Evolutionary conservation across 2,113 vertebrate genomes (phyloP), one percentile per base, ranked within the genome.

Genomic region (Hippocampus zosterae): DNA sequence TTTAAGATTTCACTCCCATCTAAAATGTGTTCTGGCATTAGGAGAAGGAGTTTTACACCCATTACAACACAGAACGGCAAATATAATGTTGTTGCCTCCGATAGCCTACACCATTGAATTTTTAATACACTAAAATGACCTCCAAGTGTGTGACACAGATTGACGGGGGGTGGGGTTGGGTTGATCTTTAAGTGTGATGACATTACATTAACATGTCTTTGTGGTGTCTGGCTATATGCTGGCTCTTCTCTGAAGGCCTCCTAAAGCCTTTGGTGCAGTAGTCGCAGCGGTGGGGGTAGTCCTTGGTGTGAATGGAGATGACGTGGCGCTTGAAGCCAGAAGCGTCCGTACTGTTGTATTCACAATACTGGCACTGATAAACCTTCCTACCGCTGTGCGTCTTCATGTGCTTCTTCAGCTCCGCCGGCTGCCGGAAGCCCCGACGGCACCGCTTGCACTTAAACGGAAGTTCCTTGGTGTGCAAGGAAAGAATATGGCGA

Each of bases 331-430:
- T 99, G 86, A 99, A 99, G 87, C 97, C 97, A 21, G 97, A 99
- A 59, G 97, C 96, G 87, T 99, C 97, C 73, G 97, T 96, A 82
- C 96, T 99, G 92, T 95, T 99, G 82, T 99, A 99, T 83, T 98
- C 96, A 88, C 96, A 99, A 88, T 96, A 99, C 92, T 98, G 95
- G 91, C 97, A 99, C 75, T 98, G 97, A 90, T 99, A 99, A 64
- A 98, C 95, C 82, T 99, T 99, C 78, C 96, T 94, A 79, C 97
- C 97, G 40, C 95, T 98, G 92, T 98, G 97, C 23, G 95, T 98
- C 92, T 99, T 99, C 95, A 98, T 98, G 92, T 99, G 97, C 90
- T 99, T 99, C 92, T 99, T 99, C 27, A 99, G 93, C 91, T 99
- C 97, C 0, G 89, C 94, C 11, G 96, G 96, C 79, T 98, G 95